These are phyloP conservation scores for Parochlus steinenii DNA, from an alignment of 2,888 invertebrate genomes.

Conservation along the genomic window DNA sequence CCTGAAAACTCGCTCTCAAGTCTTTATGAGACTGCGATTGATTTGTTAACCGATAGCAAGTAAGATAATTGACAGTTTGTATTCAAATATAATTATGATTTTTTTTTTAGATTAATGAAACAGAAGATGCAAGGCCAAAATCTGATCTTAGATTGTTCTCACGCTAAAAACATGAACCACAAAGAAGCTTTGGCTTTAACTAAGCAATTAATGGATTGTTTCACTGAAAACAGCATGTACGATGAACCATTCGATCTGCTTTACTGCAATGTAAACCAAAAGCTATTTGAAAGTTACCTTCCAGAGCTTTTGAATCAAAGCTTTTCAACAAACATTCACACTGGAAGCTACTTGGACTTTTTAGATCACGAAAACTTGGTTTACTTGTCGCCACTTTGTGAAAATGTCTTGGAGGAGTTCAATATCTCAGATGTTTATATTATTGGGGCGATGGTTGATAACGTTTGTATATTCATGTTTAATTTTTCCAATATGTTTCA, in stretches of 20 bases:
- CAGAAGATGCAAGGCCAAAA: too few relatives aligned
- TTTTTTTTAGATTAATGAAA: too few relatives aligned
- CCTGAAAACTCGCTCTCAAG: too few relatives aligned
- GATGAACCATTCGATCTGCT: conserved; percentile 65
- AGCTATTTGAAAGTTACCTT: conserved; percentile 40
- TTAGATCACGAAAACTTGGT: conserved; percentile 68
- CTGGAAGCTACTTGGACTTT: conserved; percentile 57
- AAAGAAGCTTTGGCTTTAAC: conserved; percentile 57
- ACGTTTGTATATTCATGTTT: too few relatives aligned
- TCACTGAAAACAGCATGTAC: conserved; percentile 55
- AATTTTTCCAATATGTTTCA: too few relatives aligned
- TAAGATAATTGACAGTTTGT: too few relatives aligned
- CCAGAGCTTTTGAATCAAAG: conserved; percentile 49
- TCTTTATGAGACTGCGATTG: too few relatives aligned
- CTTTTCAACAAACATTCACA: conserved; percentile 56
- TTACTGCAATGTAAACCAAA: conserved; percentile 48
- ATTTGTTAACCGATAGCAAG: too few relatives aligned
- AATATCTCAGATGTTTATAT: conserved; percentile 71
- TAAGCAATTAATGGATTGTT: conserved; percentile 55
- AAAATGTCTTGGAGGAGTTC: conserved; percentile 46
- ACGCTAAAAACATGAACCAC: conserved; percentile 54
- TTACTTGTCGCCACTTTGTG: conserved; percentile 76
- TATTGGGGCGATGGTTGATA: conserved; percentile 71
- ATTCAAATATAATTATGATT: too few relatives aligned
- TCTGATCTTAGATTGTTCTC: conserved; percentile 83